Percentiles rank a stretch among this genome's conserved stretches.
These are phyloP conservation scores for Tachina lurida DNA, from an alignment of 2,888 invertebrate species.

Conservation along the genomic window DNA sequence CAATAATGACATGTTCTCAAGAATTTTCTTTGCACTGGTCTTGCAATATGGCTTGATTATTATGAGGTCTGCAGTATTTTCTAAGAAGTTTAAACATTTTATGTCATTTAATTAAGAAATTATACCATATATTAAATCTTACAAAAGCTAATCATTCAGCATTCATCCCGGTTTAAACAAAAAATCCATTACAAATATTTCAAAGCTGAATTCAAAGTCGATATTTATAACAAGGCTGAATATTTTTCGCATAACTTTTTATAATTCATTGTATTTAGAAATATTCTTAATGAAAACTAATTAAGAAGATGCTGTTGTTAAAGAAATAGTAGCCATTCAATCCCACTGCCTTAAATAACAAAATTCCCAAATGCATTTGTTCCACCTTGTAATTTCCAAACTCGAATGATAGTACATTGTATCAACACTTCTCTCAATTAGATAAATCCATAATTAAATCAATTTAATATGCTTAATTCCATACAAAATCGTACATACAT, in stretches of 20 bases:
- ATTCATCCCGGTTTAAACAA: too few species aligned
- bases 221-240: too few species aligned
- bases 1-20: not conserved
- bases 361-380: conserved; percentile 34
- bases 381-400: conserved; percentile 39
- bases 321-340: too few species aligned
- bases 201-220: too few species aligned
- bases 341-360: not conserved
- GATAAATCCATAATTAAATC: conserved; percentile 77
- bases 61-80: not conserved
- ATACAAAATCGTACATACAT: conserved; percentile 31
- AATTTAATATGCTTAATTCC: conserved; percentile 78
- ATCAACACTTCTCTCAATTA: conserved; percentile 57
- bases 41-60: not conserved
- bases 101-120: not conserved
- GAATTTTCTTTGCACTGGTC: not conserved
- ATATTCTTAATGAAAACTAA: too few species aligned
- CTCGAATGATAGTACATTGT: not conserved
- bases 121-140: not conserved
- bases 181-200: too few species aligned
- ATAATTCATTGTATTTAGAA: too few species aligned
- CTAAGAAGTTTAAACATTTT: not conserved
- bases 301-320: too few species aligned
- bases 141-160: too few species aligned
- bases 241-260: too few species aligned